Conservation (phyloP, 2,888 invertebrate species). For the Lamellibrachia satsuma region DNA sequence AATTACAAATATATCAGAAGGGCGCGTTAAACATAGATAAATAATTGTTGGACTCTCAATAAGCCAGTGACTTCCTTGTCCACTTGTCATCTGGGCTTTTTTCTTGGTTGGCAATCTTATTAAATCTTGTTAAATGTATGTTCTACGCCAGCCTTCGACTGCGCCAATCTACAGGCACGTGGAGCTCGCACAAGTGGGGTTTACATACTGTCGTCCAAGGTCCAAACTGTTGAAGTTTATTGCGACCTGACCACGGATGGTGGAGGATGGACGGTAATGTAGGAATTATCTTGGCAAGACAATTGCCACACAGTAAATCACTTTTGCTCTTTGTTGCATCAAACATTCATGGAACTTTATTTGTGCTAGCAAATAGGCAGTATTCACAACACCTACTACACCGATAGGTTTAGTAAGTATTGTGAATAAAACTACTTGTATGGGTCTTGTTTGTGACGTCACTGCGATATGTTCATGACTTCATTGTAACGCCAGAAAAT, state of each 20-base stretch:
- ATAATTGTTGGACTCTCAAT: too few species aligned
- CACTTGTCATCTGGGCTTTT: too few species aligned
- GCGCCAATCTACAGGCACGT: conserved; percentile 1
- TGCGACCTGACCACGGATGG: neutral
- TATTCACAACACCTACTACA: too few species aligned
- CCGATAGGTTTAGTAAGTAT: too few species aligned
- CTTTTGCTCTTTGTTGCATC: neutral
- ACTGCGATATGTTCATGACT: too few species aligned
- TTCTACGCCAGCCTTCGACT: neutral
- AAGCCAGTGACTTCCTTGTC: too few species aligned
- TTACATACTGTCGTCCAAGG: neutral
- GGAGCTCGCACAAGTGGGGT: neutral
- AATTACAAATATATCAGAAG: too few species aligned
- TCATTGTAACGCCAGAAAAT: too few species aligned
- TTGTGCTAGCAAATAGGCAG: neutral
- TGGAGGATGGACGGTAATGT: neutral
- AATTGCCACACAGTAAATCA: neutral
- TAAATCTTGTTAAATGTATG: neutral
- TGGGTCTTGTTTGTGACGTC: too few species aligned
- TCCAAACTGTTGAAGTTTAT: neutral
- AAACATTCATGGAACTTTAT: neutral
- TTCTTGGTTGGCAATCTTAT: too few species aligned
- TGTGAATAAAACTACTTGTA: too few species aligned
- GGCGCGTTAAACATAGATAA: too few species aligned
- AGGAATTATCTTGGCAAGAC: neutral